Base-by-base conservation (phyloP, 23 tunicate species). In the Diplosoma virens region DNA sequence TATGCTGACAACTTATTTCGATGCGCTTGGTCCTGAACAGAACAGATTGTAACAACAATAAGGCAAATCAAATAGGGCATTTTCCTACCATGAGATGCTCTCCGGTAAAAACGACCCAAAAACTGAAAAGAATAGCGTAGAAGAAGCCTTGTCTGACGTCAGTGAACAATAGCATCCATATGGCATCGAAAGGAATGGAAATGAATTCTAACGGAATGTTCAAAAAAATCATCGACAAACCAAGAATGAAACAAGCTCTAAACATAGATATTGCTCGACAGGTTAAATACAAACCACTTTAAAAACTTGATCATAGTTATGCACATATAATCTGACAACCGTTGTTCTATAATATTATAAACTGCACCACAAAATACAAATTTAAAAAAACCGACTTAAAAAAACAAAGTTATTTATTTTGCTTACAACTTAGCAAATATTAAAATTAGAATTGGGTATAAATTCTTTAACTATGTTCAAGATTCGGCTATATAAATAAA, bases 51-150 rank as follows among this genome's bases (percentile, higher is more conserved):
- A 55, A 55, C 22, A 4, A 55, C 17, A 18, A 18, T n/a, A 17
- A 4, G 61, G 11, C 50, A 41, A 14, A 41, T 41, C 50, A 41
- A 41, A 41, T n/a, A n/a, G n/a, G n/a, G n/a, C n/a, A n/a, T n/a
- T n/a, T n/a, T 16, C 83, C 47, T 37, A 82, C 87, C 94, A 92
- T 86, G 41, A 85, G 41, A 81, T 92, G 97, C 67, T 92, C 97
- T 0, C 97, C 97, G 14, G 73, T 76, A 58, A 92, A 92, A 5
- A 92, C 87, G 47, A 92, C 80, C 97, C 97, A 92, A 47, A 92
- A 92, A 58, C 86, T 64, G 4, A 92, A 76, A 30, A 92, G 75
- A 26, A 92, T 64, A 11, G 75, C 97, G 45, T 92, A 92, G 53
- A 92, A 81, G 30, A 85, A 53, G 11, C 97, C 97, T 66, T 92